Evolutionary conservation across 64 coral and sea anemone genomes (phyloP), one percentile per base, ranked within the genome.

Genomic region (Platygyra sinensis): DNA sequence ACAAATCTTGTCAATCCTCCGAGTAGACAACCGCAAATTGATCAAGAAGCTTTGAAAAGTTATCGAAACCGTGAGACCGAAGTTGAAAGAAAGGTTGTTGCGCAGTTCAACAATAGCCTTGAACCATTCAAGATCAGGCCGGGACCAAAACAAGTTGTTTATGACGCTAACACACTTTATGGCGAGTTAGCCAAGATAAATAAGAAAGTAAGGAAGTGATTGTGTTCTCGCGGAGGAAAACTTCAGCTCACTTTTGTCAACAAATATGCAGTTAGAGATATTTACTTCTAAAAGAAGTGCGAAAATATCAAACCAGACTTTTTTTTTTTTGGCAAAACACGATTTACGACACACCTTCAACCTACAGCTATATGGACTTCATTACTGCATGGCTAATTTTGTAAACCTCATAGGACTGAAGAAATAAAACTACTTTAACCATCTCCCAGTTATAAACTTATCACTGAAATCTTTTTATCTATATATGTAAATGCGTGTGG

Each of bases 1-100:
- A 79, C 65, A 52, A 77, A 76, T 11, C 67, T 97, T 10, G 92
- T 97, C 1, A 64, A 84, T 5, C 46, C 87, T 60, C 95, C 92
- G 15, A 83, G 82, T 4, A 75, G 95, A 63, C 91, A 97, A 51
- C 73, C 92, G 7, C 30, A 93, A 74, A 97, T 97, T 72, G 95
- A 97, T 63, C 0, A 82, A 22, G 74, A 72, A 51, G 87, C 86
- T 10, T 83, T 97, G 51, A 83, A 52, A 52, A 87, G 52, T 51
- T 93, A 89, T 75, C 91, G 95, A 5, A 52, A 75, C 18, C 74
- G 87, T 52, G 95, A 97, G 19, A 91, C 64, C 25, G 69, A 94
- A 75, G 32, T 94, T 8, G 83, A 92, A 83, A 50, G 72, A 61
- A 46, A 79, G 27, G 91, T 72, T 31, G 79, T 97, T 27, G 30